A percentile compares a stretch with the other conserved stretches of the same genome.
Conservation (phyloP, 2,113 vertebrate genomes). For the Mungos mungo region DNA sequence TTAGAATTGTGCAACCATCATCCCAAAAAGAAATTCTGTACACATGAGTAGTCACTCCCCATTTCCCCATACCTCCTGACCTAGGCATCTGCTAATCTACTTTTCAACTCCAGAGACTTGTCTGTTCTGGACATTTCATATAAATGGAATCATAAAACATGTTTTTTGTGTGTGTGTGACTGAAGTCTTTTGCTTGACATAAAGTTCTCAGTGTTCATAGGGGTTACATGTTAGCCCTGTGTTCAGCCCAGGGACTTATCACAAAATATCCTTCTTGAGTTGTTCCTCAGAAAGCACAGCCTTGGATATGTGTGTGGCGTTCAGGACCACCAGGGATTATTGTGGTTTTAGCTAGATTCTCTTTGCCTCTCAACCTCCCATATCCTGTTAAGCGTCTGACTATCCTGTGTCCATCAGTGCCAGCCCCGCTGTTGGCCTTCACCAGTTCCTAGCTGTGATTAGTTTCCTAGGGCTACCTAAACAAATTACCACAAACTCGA, state of each 20-base stretch:
- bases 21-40: not conserved
- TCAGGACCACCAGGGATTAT: not conserved
- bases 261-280: too few relatives aligned
- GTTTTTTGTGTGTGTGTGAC: not conserved
- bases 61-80: not conserved
- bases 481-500: not conserved
- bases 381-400: not conserved
- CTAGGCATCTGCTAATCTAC: not conserved
- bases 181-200: not conserved
- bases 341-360: not conserved
- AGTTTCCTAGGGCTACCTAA: not conserved
- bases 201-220: not conserved
- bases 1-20: not conserved
- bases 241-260: not conserved
- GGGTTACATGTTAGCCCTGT: not conserved
- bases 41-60: not conserved
- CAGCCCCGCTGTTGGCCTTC: not conserved
- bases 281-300: not conserved
- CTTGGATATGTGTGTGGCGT: not conserved
- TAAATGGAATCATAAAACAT: not conserved
- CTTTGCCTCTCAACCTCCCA: fast-evolving
- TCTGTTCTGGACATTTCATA: not conserved
- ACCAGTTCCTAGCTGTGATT: not conserved
- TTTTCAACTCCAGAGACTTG: not conserved
- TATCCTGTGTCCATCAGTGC: not conserved